phyloP scores from a whole-genome alignment of 2,888 invertebrate species.

The Tetragnatha montana region DNA sequence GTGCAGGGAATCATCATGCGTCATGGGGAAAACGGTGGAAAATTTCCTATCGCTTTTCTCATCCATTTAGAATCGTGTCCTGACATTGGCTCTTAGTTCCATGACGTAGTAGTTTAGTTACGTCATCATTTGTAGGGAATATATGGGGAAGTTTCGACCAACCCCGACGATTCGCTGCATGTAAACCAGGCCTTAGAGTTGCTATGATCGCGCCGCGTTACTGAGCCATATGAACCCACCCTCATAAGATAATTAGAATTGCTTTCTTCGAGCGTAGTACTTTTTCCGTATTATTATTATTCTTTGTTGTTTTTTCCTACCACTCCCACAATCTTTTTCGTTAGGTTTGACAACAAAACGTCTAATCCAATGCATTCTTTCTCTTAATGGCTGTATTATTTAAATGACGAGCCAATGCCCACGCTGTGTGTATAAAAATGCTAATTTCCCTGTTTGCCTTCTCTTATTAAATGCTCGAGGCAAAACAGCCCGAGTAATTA shows the following conservation, averaged over 20 bases:
- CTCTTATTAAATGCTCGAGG: constrained; percentile 53
- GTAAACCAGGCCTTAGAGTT: no score
- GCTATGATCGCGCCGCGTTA: no score
- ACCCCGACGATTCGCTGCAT: no score
- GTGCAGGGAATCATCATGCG: no score
- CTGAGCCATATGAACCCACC: no score
- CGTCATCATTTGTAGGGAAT: no score
- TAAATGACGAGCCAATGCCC: constrained; percentile 43
- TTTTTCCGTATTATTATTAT: background rate
- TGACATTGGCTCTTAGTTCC: no score
- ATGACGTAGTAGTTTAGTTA: no score
- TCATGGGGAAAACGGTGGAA: no score
- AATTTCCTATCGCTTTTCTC: no score
- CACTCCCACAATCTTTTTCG: background rate
- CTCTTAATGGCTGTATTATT: constrained; percentile 61
- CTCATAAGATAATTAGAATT: constrained; percentile 34
- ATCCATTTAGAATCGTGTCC: no score
- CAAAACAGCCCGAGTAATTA: constrained; percentile 36
- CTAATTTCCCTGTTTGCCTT: constrained; percentile 43
- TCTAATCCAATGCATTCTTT: constrained; percentile 16
- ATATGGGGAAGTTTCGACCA: no score
- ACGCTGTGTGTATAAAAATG: constrained; percentile 49
- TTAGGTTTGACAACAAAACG: constrained; percentile 38
- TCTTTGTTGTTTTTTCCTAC: background rate
- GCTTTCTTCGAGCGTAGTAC: constrained; percentile 2